A percentile compares a stretch with the other conserved stretches of the same genome.
phyloP scores from a whole-genome alignment of 2,797 vertebrate genomes.

The Pseudomugil tenellus region DNA sequence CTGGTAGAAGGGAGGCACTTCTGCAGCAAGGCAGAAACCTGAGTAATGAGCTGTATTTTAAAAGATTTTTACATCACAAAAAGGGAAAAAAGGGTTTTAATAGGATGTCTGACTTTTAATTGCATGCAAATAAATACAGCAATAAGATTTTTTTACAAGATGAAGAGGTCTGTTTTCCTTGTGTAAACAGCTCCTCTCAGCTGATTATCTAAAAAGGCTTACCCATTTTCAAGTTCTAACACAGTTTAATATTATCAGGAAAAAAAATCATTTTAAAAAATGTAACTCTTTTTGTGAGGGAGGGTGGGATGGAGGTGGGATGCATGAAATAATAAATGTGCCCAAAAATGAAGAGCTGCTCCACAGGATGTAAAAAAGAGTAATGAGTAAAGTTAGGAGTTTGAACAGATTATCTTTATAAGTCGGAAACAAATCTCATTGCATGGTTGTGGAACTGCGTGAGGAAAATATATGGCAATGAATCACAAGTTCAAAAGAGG shows the following conservation, averaged over 20 bases:
- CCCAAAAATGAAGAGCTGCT: slow-evolving; percentile 6
- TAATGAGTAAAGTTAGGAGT: slow-evolving; percentile 8
- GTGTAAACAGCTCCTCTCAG: neutral
- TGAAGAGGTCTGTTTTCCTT: neutral
- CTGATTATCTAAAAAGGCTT: neutral
- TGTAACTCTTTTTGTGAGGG: neutral
- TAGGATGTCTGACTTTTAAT: neutral
- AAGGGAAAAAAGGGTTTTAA: neutral
- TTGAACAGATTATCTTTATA: slow-evolving; percentile 10
- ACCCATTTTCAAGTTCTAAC: neutral
- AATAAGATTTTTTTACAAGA: neutral
- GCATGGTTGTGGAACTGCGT: slow-evolving; percentile 2
- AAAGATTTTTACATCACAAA: neutral
- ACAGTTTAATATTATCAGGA: neutral
- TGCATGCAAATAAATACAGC: no score
- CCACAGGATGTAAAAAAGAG: slow-evolving; percentile 1
- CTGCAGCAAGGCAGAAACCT: neutral
- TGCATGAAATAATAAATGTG: neutral
- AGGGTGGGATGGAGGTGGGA: neutral
- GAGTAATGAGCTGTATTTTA: neutral
- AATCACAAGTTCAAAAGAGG: slow-evolving; percentile 29
- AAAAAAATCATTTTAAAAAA: slow-evolving; percentile 10
- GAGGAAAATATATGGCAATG: slow-evolving; percentile 2
- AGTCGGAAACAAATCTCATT: slow-evolving; percentile 16
- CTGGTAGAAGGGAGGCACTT: neutral